A percentile compares a stretch with the other conserved stretches of the same genome.
These are phyloP conservation scores for Gandaritis pyraliata DNA, from an alignment of 2,888 invertebrate species.

Conservation along the genomic window DNA sequence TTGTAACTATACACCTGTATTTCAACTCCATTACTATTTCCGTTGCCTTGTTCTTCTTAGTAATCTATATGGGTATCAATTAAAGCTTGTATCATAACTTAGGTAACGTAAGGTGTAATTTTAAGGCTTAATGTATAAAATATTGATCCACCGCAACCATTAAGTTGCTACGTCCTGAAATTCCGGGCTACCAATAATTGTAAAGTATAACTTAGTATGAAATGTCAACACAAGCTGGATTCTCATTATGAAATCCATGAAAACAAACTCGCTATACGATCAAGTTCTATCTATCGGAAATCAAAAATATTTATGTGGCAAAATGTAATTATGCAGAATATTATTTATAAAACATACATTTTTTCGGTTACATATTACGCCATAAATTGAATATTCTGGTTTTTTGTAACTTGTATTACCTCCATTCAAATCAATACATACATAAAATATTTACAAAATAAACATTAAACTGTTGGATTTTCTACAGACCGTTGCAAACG, in stretches of 20 bases:
- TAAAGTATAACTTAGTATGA: not conserved
- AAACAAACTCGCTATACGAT: too few relatives aligned
- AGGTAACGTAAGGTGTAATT: slow-evolving; percentile 10
- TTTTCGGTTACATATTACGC: not conserved
- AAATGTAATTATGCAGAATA: too few relatives aligned
- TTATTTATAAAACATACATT: not conserved
- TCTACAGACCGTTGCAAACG: too few relatives aligned
- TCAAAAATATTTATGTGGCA: too few relatives aligned
- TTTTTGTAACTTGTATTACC: too few relatives aligned
- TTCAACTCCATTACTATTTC: slow-evolving; percentile 23
- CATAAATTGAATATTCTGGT: not conserved
- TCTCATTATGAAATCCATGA: not conserved
- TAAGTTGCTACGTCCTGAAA: slow-evolving; percentile 21
- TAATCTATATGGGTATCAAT: slow-evolving; percentile 12
- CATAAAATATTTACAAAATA: too few relatives aligned
- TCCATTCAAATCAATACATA: too few relatives aligned
- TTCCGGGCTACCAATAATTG: slow-evolving; percentile 12
- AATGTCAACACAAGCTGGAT: not conserved
- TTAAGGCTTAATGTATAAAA: slow-evolving; percentile 11
- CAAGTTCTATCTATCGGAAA: too few relatives aligned
- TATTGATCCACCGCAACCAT: slow-evolving; percentile 2
- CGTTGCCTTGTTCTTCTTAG: slow-evolving; percentile 28
- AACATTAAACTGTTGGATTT: too few relatives aligned
- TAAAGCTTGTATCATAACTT: slow-evolving; percentile 21
- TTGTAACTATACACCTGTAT: slow-evolving; percentile 30